These are phyloP conservation scores for Mnemiopsis leidyi DNA, from an alignment of 37 sponge, comb jelly and placozoan genomes.

Conservation along the genomic window DNA sequence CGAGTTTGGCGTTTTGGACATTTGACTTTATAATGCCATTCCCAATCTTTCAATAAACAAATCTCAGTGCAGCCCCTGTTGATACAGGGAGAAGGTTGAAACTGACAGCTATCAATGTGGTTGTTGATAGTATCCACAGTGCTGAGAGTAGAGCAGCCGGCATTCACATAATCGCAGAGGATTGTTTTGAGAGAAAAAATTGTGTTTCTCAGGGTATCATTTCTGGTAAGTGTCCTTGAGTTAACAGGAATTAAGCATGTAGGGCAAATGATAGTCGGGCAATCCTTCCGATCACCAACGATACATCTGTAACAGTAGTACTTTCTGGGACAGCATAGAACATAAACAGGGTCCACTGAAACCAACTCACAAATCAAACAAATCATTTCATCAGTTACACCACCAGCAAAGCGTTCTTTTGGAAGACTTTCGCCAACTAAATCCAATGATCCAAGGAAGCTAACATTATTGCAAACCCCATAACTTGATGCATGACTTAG, in stretches of 20 bases:
- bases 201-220: constrained; percentile 15
- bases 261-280: constrained; percentile 17
- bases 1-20: constrained; percentile 7
- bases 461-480: background rate
- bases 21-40: constrained; percentile 30
- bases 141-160: background rate
- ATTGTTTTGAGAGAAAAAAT: background rate
- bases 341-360: constrained; percentile 37
- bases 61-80: constrained; percentile 21
- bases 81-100: constrained; percentile 11
- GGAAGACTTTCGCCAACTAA: background rate
- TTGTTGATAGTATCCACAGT: constrained; percentile 18
- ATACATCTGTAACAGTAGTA: constrained; percentile 32
- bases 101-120: constrained; percentile 17
- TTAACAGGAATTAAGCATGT: background rate
- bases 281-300: background rate
- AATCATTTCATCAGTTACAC: background rate
- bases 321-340: constrained; percentile 22
- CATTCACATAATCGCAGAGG: background rate
- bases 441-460: background rate
- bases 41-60: constrained; percentile 39
- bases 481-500: constrained; percentile 10
- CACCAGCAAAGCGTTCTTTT: background rate
- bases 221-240: constrained; percentile 10
- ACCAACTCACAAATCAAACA: constrained; percentile 31